Evolutionary conservation across 23 tunicate genomes (phyloP), one percentile per base, ranked within the genome.

Genomic region (Aplidium turbinatum): DNA sequence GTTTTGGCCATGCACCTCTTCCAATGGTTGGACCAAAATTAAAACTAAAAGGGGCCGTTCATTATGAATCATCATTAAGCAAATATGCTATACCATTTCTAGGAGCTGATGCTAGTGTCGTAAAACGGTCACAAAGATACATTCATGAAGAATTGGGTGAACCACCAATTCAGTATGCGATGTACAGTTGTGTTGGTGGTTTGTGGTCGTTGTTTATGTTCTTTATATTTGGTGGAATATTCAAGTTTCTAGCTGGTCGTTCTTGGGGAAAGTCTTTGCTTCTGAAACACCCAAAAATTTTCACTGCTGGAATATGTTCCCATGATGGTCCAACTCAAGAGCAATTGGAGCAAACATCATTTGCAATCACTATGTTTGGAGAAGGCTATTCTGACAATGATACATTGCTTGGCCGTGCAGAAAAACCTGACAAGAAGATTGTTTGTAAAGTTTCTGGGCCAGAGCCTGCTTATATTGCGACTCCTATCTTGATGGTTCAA

Each of bases 51-150:
- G 78, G 78, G 1, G 35, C 57, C 31, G 25, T 91, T 0, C 91
- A 84, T 40, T 83, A 77, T 35, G n/a, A 38, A 33, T 31, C 63
- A 3, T 24, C 63, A 0, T 20, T 66, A 34, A 29, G 56, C 11
- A 73, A 33, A 1, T 91, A 83, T 50, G 80, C 89, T 26, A 57
- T 87, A n/a, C 95, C 95, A 0, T 94, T 94, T 39, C 64, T 80
- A 9, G 99, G 99, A 18, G 85, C 99, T 16, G 99, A 94, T 78
- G 78, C 75, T 1, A 65, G 95, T 21, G 89, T 94, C 0, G 99
- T 94, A 1, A 82, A 62, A 72, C 53, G 99, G 22, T 67, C 86
- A 11, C 99, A 87, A 33, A 71, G 93, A 18, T 81, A 22, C 35
- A 64, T 94, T 26, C 57, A 56, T 77, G 90, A 77, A 33, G 40